Evolutionary conservation across 1,140 invertebrate species (phyloP).

Genomic region (Phocides pigmalion): DNA sequence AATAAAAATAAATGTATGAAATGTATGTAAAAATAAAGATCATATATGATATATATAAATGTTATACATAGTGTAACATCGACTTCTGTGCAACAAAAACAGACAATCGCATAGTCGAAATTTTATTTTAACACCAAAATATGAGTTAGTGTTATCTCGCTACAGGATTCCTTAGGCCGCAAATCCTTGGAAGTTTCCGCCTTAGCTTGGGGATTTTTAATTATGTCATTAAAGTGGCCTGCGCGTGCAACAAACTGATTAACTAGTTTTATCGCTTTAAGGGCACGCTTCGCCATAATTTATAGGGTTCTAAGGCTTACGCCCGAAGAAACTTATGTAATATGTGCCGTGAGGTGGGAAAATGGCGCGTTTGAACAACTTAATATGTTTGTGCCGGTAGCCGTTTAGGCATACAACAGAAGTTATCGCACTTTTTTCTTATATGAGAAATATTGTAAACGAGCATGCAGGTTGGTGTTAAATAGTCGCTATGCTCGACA

Average conservation of each 20-base stretch:
- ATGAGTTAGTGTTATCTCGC: too few relatives aligned
- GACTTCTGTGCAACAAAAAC: too few relatives aligned
- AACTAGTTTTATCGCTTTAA: conserved; percentile 61
- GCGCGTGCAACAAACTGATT: conserved; percentile 68
- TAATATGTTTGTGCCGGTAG: conserved; percentile 35
- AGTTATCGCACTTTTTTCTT: too few relatives aligned
- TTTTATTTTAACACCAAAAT: too few relatives aligned
- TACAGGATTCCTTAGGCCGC: conserved; percentile 34
- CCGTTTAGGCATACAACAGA: conserved; percentile 26
- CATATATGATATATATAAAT: too few relatives aligned
- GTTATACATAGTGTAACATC: too few relatives aligned
- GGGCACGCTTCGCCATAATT: conserved; percentile 63
- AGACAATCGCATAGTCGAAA: too few relatives aligned
- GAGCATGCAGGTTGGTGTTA: too few relatives aligned
- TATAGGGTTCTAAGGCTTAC: conserved; percentile 54
- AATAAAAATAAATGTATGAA: too few relatives aligned
- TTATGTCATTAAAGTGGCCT: conserved; percentile 72
- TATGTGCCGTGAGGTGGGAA: conserved; percentile 40
- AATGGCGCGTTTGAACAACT: conserved; percentile 44
- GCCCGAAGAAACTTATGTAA: conserved; percentile 56
- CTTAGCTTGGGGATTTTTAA: conserved; percentile 72
- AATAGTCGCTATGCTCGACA: too few relatives aligned
- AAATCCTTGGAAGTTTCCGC: conserved; percentile 53
- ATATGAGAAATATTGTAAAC: too few relatives aligned
- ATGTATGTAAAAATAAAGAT: too few relatives aligned